Conservation (phyloP, 2,113 vertebrate genomes). For the Glaucidium brasilianum region DNA sequence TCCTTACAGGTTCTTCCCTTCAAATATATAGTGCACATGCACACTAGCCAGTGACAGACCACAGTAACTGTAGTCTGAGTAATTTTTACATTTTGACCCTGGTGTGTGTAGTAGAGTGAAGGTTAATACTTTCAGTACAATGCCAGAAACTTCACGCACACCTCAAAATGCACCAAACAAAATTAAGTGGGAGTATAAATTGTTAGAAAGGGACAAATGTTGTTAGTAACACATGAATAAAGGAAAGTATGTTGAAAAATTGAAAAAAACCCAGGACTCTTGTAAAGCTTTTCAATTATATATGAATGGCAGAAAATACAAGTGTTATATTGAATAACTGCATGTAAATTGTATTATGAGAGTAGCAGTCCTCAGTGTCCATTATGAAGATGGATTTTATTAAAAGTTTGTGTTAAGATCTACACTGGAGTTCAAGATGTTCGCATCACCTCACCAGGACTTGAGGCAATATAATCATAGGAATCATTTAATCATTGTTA, state of each 20-base stretch:
- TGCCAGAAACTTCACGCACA: background rate
- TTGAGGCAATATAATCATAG: background rate
- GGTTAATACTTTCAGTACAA: background rate
- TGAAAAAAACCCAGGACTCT: background rate
- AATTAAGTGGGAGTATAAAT: background rate
- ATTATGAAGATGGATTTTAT: constrained; percentile 27
- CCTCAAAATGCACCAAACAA: background rate
- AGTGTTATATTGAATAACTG: background rate
- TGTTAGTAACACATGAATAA: background rate
- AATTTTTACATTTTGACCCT: background rate
- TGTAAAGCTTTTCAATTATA: background rate
- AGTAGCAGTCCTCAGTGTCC: background rate
- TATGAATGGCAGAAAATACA: background rate
- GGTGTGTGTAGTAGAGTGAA: background rate
- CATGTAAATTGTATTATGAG: background rate
- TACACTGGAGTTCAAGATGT: background rate
- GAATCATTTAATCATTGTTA: background rate
- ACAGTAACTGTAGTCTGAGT: background rate
- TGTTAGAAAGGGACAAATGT: background rate
- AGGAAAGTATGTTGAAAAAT: background rate
- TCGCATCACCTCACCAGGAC: background rate
- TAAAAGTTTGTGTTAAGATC: background rate
- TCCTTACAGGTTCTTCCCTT: background rate
- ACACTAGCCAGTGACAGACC: background rate
- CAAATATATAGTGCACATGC: background rate